Evolutionary conservation across 2,113 vertebrate species (phyloP).

Genomic region (Phaethornis superciliosus): DNA sequence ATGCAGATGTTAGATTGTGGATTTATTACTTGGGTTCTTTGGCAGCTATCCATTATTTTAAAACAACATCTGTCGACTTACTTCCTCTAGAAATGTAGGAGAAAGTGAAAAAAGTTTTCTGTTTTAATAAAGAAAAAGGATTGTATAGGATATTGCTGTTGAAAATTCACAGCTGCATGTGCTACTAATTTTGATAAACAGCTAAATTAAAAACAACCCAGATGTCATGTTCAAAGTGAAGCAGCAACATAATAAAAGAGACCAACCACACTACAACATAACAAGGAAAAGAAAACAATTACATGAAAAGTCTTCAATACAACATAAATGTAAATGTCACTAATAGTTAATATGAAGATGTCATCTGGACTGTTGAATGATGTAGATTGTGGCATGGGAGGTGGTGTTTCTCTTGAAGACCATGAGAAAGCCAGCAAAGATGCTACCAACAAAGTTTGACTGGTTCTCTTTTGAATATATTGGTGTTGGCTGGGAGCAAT

Average conservation of each 20-base stretch:
- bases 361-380: background rate
- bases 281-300: background rate
- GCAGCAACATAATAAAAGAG: background rate
- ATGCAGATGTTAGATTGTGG: background rate
- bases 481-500: background rate
- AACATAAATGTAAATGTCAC: background rate
- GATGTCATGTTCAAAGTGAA: background rate
- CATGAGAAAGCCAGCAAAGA: background rate
- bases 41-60: background rate
- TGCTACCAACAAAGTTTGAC: background rate
- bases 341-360: background rate
- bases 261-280: background rate
- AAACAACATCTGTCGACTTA: background rate
- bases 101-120: background rate
- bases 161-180: background rate
- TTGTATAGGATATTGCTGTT: background rate
- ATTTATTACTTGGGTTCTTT: constrained; percentile 4
- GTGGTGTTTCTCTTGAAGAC: background rate
- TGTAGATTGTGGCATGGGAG: background rate
- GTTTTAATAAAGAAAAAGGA: background rate
- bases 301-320: background rate
- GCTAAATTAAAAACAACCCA: background rate
- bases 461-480: background rate
- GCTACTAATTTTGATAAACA: background rate
- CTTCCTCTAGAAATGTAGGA: background rate